Base-by-base conservation (phyloP, 1,140 invertebrate genomes). In the Diorhabda carinulata region DNA sequence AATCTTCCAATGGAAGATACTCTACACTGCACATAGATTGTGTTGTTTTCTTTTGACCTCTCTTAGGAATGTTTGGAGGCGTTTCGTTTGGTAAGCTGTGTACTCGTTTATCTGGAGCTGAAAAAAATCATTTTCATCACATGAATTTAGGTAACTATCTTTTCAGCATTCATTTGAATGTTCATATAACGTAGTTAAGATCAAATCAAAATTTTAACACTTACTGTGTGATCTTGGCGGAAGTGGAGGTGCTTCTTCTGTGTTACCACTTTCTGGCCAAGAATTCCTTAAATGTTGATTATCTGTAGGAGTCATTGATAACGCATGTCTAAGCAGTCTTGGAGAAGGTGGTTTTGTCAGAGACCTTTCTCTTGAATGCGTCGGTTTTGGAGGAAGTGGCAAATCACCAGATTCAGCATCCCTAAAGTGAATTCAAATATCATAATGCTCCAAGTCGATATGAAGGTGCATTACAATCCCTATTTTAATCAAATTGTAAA, bases 211-310 rank as follows among this genome's bases (percentile, higher is more conserved):
- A 25, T 25, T 25, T 25, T 25, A 25, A 25, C 25, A 83, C 83
- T 81, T 81, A 87, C 85, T 86, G 76, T 84, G 85, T 65, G 86
- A 86, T 77, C 87, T 79, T 0, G 87, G 87, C 43, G 87, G 87
- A 66, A 88, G 74, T 0, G 87, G 87, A 3, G 87, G 87, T 0
- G 87, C 87, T 71, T 85, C 84, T 69, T 86, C 84, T 3, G 70
- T 71, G n/a, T 70, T 77, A 4, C 82, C 81, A 59, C 82, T 80
- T 71, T 88, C 87, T 45, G 86, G 84, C 87, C 87, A 88, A 0
- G 86, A 87, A 68, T 84, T 88, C 45, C 86, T 79, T 64, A 85
- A 72, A 4, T 77, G 78, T 43, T 79, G 81, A 64, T 82, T 81
- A 64, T 84, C 83, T 0, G 75, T 77, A 62, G 82, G 83, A 59